Evolutionary conservation across 1,140 invertebrate genomes (phyloP).

Genomic region (Drosophila tani): DNA sequence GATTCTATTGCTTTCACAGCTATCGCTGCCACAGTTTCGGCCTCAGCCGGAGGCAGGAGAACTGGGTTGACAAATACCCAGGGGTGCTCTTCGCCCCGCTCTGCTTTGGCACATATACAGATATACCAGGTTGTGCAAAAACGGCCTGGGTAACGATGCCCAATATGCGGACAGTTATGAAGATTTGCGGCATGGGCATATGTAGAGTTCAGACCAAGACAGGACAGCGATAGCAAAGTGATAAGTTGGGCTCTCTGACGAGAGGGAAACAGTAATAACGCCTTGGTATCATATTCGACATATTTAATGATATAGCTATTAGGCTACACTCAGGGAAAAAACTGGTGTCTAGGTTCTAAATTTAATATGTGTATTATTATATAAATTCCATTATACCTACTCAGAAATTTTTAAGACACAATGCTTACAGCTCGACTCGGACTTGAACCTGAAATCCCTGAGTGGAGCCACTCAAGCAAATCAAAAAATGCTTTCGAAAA

Average conservation of each 20-base stretch:
- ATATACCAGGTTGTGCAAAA: slow-evolving; percentile 22
- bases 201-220: neutral
- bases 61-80: slow-evolving; percentile 70
- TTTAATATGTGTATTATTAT: no score
- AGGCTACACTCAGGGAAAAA: neutral
- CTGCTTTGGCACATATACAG: slow-evolving; percentile 47
- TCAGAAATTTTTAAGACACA: no score
- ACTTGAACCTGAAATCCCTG: no score
- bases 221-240: slow-evolving; percentile 9
- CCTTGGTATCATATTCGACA: neutral
- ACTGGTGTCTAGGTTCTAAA: no score
- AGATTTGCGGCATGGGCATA: slow-evolving; percentile 51
- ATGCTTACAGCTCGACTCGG: no score
- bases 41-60: slow-evolving; percentile 3
- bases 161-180: slow-evolving; percentile 68
- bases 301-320: slow-evolving; percentile 1
- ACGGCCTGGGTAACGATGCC: slow-evolving; percentile 32
- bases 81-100: slow-evolving; percentile 41
- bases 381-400: no score
- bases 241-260: slow-evolving; percentile 13
- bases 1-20: slow-evolving; percentile 68
- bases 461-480: no score
- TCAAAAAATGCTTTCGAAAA: no score
- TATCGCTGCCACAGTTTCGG: slow-evolving; percentile 9
- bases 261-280: neutral